Percentiles rank a stretch among this genome's conserved stretches.
Evolutionary conservation across 23 tunicate species (phyloP).

Genomic region (Trididemnum miniatum): DNA sequence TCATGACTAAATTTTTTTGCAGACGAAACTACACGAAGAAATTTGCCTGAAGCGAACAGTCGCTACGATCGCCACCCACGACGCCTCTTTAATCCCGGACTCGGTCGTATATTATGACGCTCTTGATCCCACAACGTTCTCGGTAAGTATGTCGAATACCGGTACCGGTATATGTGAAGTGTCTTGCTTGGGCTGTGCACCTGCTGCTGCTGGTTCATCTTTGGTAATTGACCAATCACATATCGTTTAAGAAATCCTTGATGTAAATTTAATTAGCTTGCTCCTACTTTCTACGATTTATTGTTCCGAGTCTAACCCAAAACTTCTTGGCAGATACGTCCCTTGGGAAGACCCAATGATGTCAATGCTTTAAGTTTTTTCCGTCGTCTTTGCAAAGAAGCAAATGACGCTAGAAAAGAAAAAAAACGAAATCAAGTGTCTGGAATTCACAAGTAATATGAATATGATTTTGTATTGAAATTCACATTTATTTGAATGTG

Average conservation of each 20-base stretch:
- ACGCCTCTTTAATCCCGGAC: conserved; percentile 33
- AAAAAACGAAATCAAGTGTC: conserved; percentile 84
- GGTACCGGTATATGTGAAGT: too few species aligned
- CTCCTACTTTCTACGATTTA: too few species aligned
- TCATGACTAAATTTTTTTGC: too few species aligned
- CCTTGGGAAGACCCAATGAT: conserved; percentile 59
- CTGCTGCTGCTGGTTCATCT: too few species aligned
- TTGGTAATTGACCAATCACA: too few species aligned
- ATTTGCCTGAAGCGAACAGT: conserved; percentile 73
- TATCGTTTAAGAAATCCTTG: too few species aligned
- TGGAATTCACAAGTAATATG: conserved; percentile 72
- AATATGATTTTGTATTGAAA: not conserved
- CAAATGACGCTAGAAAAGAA: conserved; percentile 73
- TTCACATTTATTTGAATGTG: too few species aligned
- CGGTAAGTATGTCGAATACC: conserved; percentile 36
- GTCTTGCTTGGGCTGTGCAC: too few species aligned
- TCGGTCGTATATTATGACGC: conserved; percentile 71
- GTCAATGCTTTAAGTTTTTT: conserved; percentile 55
- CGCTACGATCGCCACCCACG: conserved; percentile 93
- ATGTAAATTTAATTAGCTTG: too few species aligned
- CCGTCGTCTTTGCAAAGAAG: conserved; percentile 61
- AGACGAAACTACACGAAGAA: conserved; percentile 83
- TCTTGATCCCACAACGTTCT: conserved; percentile 43
- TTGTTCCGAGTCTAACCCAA: too few species aligned
- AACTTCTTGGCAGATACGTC: conserved; percentile 76